Evolutionary conservation across 2,797 vertebrate species (phyloP), one percentile per base, ranked within the genome.

Genomic region (Poeciliopsis infans): DNA sequence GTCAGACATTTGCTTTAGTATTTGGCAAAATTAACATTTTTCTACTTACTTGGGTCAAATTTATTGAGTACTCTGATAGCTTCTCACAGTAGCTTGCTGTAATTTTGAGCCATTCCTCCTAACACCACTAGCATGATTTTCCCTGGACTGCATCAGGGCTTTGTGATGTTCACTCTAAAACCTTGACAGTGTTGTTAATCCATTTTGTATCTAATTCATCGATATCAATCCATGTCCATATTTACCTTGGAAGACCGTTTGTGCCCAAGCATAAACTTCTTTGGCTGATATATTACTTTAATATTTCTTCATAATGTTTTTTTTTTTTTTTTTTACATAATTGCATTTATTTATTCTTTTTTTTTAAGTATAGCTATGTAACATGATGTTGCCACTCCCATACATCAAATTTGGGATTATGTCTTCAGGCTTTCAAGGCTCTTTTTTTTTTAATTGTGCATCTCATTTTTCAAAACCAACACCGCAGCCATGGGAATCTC

Each of bases 401-500:
- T 20, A 20, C 16, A 23, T 39, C 18, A 66, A 39, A 36, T 33
- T 66, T 39, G 16, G 16, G 61, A 39, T 36, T 39, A 20, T 66
- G 36, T 69, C 39, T 13, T 23, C 12, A 43, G 39, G 23, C 39
- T 69, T 12, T 25, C 5, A 41, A 68, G 36, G 18, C 11, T 41
- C 66, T 69, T 25, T 68, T 43, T 25, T 41, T 5, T 41, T 41
- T n/a, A 16, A 3, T 57, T 20, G 25, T 33, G 5, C 31, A 12
- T 46, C 3, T 78, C 2, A 57, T 45, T 71, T 23, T 45, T 5
- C 69, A 43, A 47, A 47, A 1, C 77, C 25, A 15, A 0, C 74
- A 18, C 83, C 89, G 28, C 94, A 99, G 98, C 98, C 98, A 69
- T 99, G 98, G 98, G 98, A 99, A 91, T 97, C 98, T 71, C 98